Evolutionary conservation across 2,888 invertebrate species (phyloP).

Genomic region (Pollenia angustigena): DNA sequence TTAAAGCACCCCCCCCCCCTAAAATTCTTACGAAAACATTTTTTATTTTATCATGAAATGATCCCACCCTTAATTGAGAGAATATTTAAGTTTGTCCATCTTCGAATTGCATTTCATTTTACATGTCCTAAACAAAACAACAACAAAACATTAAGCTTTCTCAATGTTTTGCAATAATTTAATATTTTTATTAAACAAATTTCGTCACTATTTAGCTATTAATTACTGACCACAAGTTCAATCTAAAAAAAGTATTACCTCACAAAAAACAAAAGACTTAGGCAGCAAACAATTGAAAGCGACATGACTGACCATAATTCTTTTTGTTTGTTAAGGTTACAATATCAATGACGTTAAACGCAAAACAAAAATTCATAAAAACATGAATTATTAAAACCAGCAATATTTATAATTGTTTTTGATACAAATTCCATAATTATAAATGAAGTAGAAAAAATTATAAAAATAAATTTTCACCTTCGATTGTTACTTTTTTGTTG

Average conservation of each 20-base stretch:
- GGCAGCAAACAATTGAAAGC: conserved; percentile 44
- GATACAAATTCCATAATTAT: conserved; percentile 35
- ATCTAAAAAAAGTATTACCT: conserved; percentile 23
- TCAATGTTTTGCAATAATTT: not conserved
- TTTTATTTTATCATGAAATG: too few species aligned
- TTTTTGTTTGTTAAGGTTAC: conserved; percentile 11
- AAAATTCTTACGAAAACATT: too few species aligned
- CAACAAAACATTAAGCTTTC: too few species aligned
- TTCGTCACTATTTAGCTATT: not conserved
- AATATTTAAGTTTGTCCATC: too few species aligned
- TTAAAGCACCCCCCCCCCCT: too few species aligned
- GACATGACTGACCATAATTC: conserved; percentile 46
- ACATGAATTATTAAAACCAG: not conserved
- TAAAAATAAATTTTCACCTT: conserved; percentile 66
- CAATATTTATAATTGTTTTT: not conserved
- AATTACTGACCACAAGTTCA: not conserved
- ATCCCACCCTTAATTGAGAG: too few species aligned
- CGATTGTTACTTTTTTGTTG: conserved; percentile 4
- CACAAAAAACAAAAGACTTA: conserved; percentile 64
- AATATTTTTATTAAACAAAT: not conserved
- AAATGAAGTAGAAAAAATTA: conserved; percentile 12
- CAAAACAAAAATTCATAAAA: not conserved
- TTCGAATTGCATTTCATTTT: too few species aligned
- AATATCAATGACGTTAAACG: conserved; percentile 45
- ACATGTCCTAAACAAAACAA: too few species aligned